phyloP scores from a whole-genome alignment of 2,797 vertebrate genomes.

The Squalus acanthias region DNA sequence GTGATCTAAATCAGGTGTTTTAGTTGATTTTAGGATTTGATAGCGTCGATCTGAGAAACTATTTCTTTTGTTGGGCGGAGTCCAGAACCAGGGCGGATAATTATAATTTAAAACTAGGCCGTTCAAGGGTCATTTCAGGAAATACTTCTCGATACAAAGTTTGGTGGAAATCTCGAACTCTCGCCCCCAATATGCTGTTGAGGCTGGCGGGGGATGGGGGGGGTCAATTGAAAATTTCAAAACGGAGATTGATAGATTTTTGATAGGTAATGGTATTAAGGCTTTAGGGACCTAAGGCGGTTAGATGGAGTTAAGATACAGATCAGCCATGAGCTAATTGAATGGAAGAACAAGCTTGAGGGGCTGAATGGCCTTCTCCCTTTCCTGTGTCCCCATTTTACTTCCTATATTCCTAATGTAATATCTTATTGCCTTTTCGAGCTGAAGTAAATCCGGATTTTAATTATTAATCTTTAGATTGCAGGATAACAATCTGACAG shows the following conservation, averaged over 20 bases:
- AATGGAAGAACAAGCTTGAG: not conserved
- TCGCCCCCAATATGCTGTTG: no score
- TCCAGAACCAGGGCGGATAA: not conserved
- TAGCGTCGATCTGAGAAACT: no score
- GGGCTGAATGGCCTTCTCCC: not conserved
- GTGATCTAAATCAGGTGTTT: not conserved
- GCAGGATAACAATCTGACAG: conserved; percentile 18
- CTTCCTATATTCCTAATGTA: not conserved
- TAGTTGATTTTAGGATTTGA: not conserved
- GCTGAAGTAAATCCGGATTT: not conserved
- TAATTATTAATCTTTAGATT: not conserved
- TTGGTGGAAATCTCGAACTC: no score
- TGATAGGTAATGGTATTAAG: no score
- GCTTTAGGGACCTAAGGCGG: no score
- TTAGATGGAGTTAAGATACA: no score
- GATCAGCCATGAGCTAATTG: not conserved
- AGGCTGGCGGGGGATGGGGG: no score
- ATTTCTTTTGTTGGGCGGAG: no score
- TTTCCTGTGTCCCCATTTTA: not conserved
- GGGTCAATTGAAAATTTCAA: no score
- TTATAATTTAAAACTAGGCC: not conserved
- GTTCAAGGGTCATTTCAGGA: no score
- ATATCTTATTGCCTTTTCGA: not conserved
- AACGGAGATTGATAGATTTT: no score
- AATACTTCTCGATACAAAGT: no score